Conservation (phyloP, 2,888 invertebrate genomes). For the Druceiella hillmani region DNA sequence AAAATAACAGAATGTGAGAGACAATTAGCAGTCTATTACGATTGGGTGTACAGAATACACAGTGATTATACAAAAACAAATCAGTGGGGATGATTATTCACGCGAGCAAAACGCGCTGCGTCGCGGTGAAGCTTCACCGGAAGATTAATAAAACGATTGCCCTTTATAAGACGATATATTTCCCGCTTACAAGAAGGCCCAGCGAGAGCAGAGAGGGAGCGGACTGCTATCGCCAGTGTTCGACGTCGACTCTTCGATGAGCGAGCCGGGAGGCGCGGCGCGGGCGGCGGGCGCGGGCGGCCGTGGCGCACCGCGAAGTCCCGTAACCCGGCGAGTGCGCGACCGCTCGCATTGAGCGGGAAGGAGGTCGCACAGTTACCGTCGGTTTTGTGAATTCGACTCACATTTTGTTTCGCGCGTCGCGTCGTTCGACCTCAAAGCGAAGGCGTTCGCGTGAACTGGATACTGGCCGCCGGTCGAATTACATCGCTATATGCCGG, state of each 20-base stretch:
- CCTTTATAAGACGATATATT: conserved; percentile 1
- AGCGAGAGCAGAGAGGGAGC: conserved; percentile 4
- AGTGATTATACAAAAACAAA: too few species aligned
- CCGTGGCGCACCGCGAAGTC: background rate
- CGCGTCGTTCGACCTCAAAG: conserved; percentile 4
- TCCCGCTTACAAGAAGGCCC: background rate
- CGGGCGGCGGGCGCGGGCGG: background rate
- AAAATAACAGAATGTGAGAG: too few species aligned
- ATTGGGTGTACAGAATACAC: too few species aligned
- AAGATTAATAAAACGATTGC: background rate
- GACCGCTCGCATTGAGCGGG: conserved; percentile 1
- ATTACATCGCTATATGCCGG: conserved; percentile 4
- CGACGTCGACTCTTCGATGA: conserved; percentile 10
- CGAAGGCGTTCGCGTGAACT: conserved; percentile 5
- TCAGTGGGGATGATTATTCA: too few species aligned
- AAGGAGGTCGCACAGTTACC: conserved; percentile 4
- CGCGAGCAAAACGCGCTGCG: too few species aligned
- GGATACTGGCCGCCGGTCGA: conserved; percentile 8
- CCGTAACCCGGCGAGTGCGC: conserved; percentile 1
- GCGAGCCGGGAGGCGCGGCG: conserved; percentile 4
- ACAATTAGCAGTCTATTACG: too few species aligned
- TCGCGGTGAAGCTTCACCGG: background rate
- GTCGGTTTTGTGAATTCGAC: conserved; percentile 5
- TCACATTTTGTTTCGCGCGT: conserved; percentile 9
- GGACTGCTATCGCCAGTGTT: conserved; percentile 8